Percentiles rank a stretch among this genome's conserved stretches.
Evolutionary conservation across 2,797 vertebrate genomes (phyloP).

Genomic region (Parotocinclus haroldoi): DNA sequence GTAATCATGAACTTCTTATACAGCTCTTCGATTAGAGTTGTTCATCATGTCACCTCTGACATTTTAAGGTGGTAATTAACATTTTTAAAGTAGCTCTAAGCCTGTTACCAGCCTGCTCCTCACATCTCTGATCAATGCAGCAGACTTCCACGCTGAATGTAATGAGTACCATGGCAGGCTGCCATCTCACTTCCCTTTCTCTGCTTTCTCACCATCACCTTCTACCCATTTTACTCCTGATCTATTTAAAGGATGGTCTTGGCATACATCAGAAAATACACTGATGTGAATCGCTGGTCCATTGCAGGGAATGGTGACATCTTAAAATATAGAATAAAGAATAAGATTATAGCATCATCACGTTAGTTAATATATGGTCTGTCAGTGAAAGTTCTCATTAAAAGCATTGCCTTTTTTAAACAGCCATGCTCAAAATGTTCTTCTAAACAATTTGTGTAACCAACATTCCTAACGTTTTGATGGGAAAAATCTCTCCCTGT

Average conservation of each 20-base stretch:
- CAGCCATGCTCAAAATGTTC: no score
- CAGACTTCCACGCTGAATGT: conserved; percentile 3
- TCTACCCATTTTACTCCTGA: background rate
- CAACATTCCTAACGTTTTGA: background rate
- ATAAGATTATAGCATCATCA: no score
- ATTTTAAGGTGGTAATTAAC: background rate
- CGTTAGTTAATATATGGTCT: no score
- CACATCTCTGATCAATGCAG: conserved; percentile 19
- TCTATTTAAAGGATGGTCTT: background rate
- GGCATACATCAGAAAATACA: no score
- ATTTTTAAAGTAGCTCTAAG: background rate
- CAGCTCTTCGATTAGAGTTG: background rate
- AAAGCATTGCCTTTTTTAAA: no score
- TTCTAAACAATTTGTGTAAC: no score
- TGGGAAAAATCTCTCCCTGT: background rate
- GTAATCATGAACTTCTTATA: no score
- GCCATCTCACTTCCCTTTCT: conserved; percentile 2
- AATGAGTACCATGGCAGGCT: conserved; percentile 15
- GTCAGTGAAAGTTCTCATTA: no score
- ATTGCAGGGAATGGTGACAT: no score
- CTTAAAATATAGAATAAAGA: no score
- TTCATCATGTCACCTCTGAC: conserved; percentile 8
- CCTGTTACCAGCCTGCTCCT: background rate
- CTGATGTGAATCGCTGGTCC: no score
- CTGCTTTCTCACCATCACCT: background rate